Conservation (phyloP, 2,113 vertebrate species). For the Tricholaema leucomelas region DNA sequence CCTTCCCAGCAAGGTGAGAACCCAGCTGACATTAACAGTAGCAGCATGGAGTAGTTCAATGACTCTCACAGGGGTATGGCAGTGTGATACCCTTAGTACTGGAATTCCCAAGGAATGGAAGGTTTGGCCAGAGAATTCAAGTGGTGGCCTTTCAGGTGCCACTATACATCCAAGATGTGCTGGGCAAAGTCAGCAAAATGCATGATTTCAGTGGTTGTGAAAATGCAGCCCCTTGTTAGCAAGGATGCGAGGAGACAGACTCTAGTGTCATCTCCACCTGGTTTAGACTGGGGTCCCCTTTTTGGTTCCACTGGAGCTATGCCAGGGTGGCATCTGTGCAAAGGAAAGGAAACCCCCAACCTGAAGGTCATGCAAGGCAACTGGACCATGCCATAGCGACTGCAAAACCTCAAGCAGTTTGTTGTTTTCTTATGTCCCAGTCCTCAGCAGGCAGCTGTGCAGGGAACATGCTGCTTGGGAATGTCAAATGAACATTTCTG, state of each 20-base stretch:
- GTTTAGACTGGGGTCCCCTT: not conserved
- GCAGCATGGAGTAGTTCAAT: not conserved
- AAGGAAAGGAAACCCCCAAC: constrained; percentile 10
- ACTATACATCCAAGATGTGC: not conserved
- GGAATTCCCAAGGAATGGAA: not conserved
- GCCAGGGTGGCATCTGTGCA: not conserved
- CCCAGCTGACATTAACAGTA: not conserved
- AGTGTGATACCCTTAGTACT: not conserved
- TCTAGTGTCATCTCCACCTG: not conserved
- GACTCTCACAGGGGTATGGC: not conserved
- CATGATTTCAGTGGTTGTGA: not conserved
- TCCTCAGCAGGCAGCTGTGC: not conserved
- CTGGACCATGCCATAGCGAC: not conserved
- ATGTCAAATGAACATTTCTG: not conserved
- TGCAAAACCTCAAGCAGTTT: not conserved
- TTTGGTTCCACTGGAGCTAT: not conserved
- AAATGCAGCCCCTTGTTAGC: not conserved
- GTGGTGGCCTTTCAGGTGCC: not conserved
- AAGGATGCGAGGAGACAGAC: not conserved
- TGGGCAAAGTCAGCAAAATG: not conserved
- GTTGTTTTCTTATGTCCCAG: not conserved
- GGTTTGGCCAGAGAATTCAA: not conserved
- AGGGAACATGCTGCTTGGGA: not conserved
- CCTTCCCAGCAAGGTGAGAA: not conserved
- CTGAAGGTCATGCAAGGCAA: constrained; percentile 34